Percentiles rank a stretch among this genome's conserved stretches.
These are phyloP conservation scores for Phrynocephalus vlangalii DNA, from an alignment of 2,797 vertebrate genomes.

Conservation along the genomic window DNA sequence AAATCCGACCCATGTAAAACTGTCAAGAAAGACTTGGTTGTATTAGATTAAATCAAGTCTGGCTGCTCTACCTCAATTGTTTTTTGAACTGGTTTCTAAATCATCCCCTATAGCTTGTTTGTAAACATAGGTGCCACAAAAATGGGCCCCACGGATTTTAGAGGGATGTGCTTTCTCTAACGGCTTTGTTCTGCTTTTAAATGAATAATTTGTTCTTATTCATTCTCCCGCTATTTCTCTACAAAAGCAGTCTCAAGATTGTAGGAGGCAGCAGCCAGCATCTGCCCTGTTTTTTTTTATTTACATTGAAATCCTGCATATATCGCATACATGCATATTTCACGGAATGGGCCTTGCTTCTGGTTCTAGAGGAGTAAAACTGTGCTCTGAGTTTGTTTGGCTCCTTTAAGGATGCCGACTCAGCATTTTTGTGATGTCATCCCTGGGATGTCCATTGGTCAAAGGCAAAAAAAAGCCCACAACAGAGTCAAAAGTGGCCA, in stretches of 20 bases:
- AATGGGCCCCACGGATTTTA: background rate
- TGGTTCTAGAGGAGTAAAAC: background rate
- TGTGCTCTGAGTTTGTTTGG: slow-evolving; percentile 7
- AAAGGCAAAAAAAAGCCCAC: background rate
- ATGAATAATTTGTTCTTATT: too few species aligned
- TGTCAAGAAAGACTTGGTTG: background rate
- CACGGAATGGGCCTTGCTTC: too few species aligned
- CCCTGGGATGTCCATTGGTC: slow-evolving; percentile 54
- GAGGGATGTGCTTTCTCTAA: background rate
- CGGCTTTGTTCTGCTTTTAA: background rate
- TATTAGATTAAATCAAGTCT: background rate
- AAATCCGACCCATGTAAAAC: background rate
- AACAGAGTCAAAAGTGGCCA: background rate
- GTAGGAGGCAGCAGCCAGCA: slow-evolving; percentile 45
- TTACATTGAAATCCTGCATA: slow-evolving; percentile 26
- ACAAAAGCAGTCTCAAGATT: slow-evolving; percentile 39
- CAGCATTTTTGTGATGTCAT: slow-evolving; percentile 50
- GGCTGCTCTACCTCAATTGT: background rate
- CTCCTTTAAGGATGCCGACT: background rate
- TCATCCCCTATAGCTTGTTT: background rate
- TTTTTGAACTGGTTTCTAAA: background rate
- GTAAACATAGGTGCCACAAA: background rate
- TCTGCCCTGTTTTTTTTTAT: slow-evolving; percentile 47
- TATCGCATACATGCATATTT: too few species aligned
- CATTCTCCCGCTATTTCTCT: background rate